A percentile compares a stretch with the other conserved stretches of the same genome.
Conservation (phyloP, 2,797 vertebrate species). For the Pseudochirops corinnae region DNA sequence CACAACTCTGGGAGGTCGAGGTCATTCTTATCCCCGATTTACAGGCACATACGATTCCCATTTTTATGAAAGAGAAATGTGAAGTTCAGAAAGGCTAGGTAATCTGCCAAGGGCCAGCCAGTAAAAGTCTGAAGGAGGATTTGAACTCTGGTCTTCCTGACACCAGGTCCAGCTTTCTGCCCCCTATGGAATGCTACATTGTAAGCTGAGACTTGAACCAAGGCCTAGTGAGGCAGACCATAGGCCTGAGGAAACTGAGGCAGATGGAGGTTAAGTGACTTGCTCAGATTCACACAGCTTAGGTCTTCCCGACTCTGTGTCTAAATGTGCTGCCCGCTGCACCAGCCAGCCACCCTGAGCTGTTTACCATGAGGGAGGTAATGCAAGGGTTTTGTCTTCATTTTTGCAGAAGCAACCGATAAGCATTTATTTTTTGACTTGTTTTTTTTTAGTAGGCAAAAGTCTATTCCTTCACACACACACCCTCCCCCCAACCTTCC, state of each 20-base stretch:
- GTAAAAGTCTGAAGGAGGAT: neutral
- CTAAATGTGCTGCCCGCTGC: too few relatives aligned
- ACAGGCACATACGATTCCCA: neutral
- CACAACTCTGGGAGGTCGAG: neutral
- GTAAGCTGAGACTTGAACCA: neutral
- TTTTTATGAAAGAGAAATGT: neutral
- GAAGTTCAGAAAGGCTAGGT: neutral
- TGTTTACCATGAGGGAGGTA: neutral
- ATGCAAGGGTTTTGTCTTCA: neutral
- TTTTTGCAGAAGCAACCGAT: neutral
- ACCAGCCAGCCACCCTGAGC: neutral
- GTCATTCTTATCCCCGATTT: neutral
- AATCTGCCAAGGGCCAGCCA: neutral
- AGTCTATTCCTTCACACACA: neutral
- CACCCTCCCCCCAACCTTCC: accelerated
- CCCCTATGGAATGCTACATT: neutral
- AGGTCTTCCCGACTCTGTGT: too few relatives aligned
- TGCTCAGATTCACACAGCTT: neutral
- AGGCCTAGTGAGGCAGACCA: neutral
- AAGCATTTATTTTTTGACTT: neutral
- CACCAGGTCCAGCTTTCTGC: neutral
- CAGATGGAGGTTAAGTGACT: neutral
- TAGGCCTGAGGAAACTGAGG: neutral
- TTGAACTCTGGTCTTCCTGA: neutral
- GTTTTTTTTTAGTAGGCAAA: neutral